phyloP scores from a whole-genome alignment of 2,888 invertebrate species.

The Caenorhabditis sp. region DNA sequence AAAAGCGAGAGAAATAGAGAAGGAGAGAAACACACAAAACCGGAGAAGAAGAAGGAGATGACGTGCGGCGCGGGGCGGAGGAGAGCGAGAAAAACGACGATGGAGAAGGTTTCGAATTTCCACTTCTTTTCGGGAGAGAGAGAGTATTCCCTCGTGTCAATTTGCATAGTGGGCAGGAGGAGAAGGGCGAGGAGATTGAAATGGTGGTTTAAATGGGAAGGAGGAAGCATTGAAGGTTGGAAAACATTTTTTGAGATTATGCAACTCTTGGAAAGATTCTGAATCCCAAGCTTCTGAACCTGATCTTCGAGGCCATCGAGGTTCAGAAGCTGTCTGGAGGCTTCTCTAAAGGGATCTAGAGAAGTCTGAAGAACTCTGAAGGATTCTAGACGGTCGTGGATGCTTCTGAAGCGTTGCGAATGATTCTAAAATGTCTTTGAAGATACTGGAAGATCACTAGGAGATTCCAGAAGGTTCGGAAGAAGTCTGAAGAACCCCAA shows the following conservation, averaged over 20 bases:
- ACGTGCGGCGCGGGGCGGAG: conserved; percentile 1
- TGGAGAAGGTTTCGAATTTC: conserved; percentile 49
- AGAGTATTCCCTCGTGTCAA: conserved; percentile 38
- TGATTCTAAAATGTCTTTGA: no score
- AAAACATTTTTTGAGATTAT: background rate
- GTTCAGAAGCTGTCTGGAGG: no score
- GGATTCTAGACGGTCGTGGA: no score
- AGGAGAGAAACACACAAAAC: background rate
- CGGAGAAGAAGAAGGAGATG: background rate
- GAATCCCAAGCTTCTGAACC: background rate
- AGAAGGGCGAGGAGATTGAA: background rate
- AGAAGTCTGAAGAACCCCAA: no score
- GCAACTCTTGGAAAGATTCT: background rate
- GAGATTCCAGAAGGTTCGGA: no score
- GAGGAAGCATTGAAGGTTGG: background rate
- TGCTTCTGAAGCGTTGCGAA: no score
- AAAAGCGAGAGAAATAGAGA: conserved; percentile 14
- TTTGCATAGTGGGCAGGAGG: conserved; percentile 39
- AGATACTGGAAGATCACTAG: no score
- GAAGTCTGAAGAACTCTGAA: no score
- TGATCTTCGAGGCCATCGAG: no score
- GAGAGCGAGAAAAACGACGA: conserved; percentile 1
- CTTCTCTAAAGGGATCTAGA: no score
- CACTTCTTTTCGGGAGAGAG: background rate
- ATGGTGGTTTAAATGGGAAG: background rate